These are phyloP conservation scores for Drosophila kuntzei DNA, from an alignment of 2,888 invertebrate genomes.

Conservation along the genomic window DNA sequence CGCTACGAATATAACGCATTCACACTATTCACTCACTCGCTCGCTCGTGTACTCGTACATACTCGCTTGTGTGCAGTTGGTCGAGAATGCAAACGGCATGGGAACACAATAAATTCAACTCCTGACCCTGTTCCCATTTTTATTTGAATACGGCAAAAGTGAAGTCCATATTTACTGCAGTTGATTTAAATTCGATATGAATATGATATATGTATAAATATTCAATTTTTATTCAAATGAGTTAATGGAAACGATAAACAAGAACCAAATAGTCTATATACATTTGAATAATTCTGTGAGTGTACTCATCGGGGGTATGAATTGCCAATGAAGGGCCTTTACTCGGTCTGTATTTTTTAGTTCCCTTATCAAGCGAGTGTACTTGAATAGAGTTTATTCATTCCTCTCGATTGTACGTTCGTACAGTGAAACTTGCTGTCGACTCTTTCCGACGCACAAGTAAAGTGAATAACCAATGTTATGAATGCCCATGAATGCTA, in stretches of 20 bases:
- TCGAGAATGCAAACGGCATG: constrained; percentile 32
- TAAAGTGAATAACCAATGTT: constrained; percentile 9
- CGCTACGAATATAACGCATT: constrained; percentile 80
- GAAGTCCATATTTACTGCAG: not conserved
- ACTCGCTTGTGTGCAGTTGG: constrained; percentile 34
- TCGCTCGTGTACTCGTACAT: constrained; percentile 53
- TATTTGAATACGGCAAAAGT: not conserved
- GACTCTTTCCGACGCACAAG: constrained; percentile 2
- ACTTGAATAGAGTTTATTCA: constrained; percentile 16
- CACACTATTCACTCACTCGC: constrained; percentile 76
- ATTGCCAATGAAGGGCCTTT: not conserved
- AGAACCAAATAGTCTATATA: not conserved
- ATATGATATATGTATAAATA: constrained; percentile 3
- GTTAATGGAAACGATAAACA: not conserved
- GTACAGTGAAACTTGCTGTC: not conserved
- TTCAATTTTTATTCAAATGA: not conserved
- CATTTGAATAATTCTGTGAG: constrained; percentile 3
- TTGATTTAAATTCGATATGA: not conserved
- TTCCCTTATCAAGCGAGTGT: no score
- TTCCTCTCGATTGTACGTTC: not conserved
- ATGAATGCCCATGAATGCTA: constrained; percentile 24
- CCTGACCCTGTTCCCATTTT: not conserved
- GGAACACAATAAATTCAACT: constrained; percentile 13
- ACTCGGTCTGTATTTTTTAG: not conserved
- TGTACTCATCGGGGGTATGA: not conserved